phyloP scores from a whole-genome alignment of 2,113 vertebrate genomes.

The Meriones unguiculatus region DNA sequence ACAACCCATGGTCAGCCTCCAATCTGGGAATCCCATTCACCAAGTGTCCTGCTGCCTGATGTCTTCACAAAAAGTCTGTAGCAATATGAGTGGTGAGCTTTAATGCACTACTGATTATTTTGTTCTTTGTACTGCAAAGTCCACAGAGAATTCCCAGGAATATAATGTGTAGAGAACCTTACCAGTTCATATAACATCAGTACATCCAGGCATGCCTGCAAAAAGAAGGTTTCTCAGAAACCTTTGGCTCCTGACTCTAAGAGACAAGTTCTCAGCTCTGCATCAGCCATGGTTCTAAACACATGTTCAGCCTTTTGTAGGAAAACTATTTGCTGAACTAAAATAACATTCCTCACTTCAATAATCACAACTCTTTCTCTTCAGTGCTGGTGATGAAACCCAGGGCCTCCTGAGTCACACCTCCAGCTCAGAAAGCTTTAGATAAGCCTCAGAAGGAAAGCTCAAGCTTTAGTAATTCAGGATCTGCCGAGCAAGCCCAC shows the following conservation, averaged over 20 bases:
- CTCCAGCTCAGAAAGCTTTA: neutral
- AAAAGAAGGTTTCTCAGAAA: neutral
- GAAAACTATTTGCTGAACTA: neutral
- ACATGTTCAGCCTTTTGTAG: neutral
- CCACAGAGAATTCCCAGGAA: constrained; percentile 7
- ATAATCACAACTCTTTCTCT: neutral
- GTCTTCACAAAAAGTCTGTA: neutral
- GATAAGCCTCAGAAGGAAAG: constrained; percentile 16
- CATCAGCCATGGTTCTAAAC: neutral
- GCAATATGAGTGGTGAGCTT: neutral
- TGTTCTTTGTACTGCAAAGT: constrained; percentile 9
- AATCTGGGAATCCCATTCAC: neutral
- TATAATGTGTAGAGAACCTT: neutral
- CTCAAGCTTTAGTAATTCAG: neutral
- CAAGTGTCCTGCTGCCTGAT: too few species aligned
- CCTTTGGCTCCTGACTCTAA: neutral
- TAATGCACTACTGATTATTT: neutral
- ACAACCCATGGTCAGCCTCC: neutral
- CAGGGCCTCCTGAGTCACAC: neutral
- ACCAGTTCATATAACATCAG: neutral
- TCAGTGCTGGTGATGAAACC: neutral
- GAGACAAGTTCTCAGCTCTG: neutral
- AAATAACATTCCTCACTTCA: neutral
- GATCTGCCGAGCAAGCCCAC: neutral
- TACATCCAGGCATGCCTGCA: neutral